A percentile compares a stretch with the other conserved stretches of the same genome.
phyloP scores from a whole-genome alignment of 1,140 invertebrate species.

The Mamestra configurata region DNA sequence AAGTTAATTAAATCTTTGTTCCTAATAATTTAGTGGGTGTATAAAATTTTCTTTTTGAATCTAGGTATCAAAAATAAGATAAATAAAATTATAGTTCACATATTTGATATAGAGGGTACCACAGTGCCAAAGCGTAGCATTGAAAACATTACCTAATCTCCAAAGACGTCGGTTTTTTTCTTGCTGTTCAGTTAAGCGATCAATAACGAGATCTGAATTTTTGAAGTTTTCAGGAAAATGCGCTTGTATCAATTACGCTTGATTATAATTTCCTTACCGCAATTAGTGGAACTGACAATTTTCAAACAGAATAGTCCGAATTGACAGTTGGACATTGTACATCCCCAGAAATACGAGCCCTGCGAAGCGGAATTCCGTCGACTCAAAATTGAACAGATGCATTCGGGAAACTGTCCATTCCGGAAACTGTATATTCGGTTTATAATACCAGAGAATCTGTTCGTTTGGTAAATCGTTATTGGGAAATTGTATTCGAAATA shows the following conservation, averaged over 20 bases:
- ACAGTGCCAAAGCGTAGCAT: too few species aligned
- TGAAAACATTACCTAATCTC: too few species aligned
- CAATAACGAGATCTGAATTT: too few species aligned
- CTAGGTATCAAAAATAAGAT: too few species aligned
- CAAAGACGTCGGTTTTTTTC: too few species aligned
- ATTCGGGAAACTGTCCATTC: slow-evolving; percentile 8
- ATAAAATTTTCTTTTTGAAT: too few species aligned
- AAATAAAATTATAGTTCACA: too few species aligned
- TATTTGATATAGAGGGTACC: too few species aligned
- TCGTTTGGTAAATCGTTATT: background rate
- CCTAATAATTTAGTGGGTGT: background rate
- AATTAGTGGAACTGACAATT: background rate
- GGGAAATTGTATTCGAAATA: background rate
- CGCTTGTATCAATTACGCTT: too few species aligned
- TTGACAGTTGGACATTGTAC: background rate
- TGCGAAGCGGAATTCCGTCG: background rate
- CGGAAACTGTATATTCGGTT: background rate
- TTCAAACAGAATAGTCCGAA: background rate
- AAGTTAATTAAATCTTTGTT: background rate
- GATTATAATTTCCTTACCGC: background rate
- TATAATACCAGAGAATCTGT: background rate
- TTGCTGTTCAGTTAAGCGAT: too few species aligned
- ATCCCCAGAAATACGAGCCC: background rate
- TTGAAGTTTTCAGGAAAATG: too few species aligned
- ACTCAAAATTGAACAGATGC: slow-evolving; percentile 26